Evolutionary conservation across 1,140 invertebrate species (phyloP).

Genomic region (Holcopasites calliopsidis): DNA sequence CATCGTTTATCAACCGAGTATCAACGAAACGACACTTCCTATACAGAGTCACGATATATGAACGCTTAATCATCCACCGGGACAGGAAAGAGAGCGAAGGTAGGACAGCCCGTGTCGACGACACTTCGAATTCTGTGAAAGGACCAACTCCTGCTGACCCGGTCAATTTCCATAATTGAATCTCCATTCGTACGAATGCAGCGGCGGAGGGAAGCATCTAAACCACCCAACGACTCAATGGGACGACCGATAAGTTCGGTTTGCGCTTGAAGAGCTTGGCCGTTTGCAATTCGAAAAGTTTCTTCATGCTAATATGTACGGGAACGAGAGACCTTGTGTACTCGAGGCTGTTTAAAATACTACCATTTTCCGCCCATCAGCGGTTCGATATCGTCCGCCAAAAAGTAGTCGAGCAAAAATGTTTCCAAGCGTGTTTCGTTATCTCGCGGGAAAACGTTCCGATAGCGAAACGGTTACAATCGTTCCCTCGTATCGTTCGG

Average conservation of each 20-base stretch:
- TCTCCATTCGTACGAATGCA: constrained; percentile 3
- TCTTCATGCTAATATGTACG: not conserved
- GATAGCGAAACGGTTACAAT: too few relatives aligned
- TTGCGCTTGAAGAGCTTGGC: not conserved
- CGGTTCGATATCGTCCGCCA: not conserved
- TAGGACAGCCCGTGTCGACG: not conserved
- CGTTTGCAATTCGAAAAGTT: constrained; percentile 4
- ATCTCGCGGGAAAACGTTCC: not conserved
- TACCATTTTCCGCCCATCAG: too few relatives aligned
- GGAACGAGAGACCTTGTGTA: not conserved
- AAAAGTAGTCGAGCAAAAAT: not conserved
- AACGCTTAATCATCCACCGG: not conserved
- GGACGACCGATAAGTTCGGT: not conserved
- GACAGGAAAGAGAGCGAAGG: not conserved
- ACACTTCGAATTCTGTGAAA: not conserved
- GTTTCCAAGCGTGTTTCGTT: not conserved
- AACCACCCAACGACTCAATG: not conserved
- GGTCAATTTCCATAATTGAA: constrained; percentile 41
- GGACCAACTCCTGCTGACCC: constrained; percentile 10
- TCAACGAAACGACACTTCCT: not conserved
- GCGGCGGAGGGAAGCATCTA: not conserved
- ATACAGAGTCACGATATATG: not conserved
- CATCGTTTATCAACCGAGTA: not conserved
- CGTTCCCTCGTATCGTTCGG: constrained; percentile 17
- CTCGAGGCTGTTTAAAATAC: not conserved